These are phyloP conservation scores for Remorina albescens DNA, from an alignment of 2,797 vertebrate species.

Conservation along the genomic window DNA sequence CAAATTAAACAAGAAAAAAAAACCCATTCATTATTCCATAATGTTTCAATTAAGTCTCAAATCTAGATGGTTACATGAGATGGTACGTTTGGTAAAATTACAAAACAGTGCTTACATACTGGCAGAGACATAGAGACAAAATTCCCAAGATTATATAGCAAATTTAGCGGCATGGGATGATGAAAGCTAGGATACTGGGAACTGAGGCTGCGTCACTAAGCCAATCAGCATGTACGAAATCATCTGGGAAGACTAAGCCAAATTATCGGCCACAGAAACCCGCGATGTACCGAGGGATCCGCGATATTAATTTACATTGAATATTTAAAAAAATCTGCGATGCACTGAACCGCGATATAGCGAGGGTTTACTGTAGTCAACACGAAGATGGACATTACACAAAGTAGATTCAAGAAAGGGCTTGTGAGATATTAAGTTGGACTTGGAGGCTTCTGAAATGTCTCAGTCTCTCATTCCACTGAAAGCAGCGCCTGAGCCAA, in stretches of 20 bases:
- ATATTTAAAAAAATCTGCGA: no score
- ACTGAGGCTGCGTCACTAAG: no score
- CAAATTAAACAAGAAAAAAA: conserved; percentile 1
- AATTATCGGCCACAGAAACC: no score
- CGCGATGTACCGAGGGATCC: no score
- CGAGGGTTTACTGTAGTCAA: no score
- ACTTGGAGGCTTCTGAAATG: conserved; percentile 66
- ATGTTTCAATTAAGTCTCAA: conserved; percentile 11
- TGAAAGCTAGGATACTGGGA: no score
- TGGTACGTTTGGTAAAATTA: background rate
- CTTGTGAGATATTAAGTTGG: conserved; percentile 67
- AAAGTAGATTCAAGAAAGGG: conserved; percentile 41
- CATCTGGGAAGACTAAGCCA: no score
- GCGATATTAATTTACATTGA: no score
- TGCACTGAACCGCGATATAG: no score
- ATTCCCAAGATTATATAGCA: conserved; percentile 17
- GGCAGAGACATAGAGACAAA: conserved; percentile 9
- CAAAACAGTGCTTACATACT: background rate
- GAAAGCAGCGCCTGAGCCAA: conserved; percentile 76
- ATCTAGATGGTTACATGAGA: conserved; percentile 14
- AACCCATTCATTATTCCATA: background rate
- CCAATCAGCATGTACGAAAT: no score
- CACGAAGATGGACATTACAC: conserved; percentile 36
- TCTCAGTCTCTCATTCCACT: conserved; percentile 66
- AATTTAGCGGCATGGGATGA: no score